Conservation (phyloP, 2,888 invertebrate genomes). For the Fragum sueziense region DNA sequence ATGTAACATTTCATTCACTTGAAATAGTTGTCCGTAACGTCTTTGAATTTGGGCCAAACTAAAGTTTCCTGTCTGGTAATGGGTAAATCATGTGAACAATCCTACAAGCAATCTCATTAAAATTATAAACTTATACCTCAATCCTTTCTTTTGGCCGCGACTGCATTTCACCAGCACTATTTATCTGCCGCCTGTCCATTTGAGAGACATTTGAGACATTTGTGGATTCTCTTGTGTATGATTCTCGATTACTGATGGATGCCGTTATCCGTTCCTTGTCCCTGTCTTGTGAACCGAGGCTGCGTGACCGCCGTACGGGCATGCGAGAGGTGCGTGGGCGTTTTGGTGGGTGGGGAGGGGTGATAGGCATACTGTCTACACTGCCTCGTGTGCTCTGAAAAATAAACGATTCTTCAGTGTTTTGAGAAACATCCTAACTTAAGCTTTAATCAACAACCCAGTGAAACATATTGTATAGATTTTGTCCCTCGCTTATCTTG, state of each 20-base stretch:
- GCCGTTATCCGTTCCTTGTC: conserved; percentile 44
- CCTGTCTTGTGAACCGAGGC: conserved; percentile 69
- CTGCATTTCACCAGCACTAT: conserved; percentile 69
- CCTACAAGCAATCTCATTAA: too few relatives aligned
- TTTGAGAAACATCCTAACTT: too few relatives aligned
- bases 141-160: conserved; percentile 66
- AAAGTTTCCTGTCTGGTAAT: too few relatives aligned
- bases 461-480: too few relatives aligned
- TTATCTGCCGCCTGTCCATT: conserved; percentile 54
- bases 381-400: conserved; percentile 64
- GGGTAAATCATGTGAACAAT: too few relatives aligned
- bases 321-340: conserved; percentile 71
- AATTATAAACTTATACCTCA: too few relatives aligned
- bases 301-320: conserved; percentile 69
- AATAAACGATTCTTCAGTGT: background rate
- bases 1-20: too few relatives aligned
- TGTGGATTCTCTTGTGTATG: conserved; percentile 13
- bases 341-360: conserved; percentile 77
- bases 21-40: too few relatives aligned
- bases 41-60: too few relatives aligned
- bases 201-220: too few relatives aligned
- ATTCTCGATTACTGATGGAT: conserved; percentile 22
- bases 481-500: too few relatives aligned
- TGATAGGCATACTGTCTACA: conserved; percentile 71
- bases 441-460: too few relatives aligned